Evolutionary conservation across 1,140 invertebrate species (phyloP), one percentile per base, ranked within the genome.

Genomic region (Saccostrea echinata): DNA sequence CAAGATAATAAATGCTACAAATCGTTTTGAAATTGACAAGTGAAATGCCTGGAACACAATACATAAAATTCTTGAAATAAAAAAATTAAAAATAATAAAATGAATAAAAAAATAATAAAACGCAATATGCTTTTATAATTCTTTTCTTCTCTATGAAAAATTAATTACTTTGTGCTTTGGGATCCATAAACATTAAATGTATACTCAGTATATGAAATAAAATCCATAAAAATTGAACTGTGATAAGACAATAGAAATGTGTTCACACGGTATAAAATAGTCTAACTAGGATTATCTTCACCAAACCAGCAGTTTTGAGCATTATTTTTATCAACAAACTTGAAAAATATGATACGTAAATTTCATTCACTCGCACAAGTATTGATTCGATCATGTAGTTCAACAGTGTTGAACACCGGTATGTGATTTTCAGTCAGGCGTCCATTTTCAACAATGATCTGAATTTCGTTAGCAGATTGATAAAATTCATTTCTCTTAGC

Each of bases 281-380:
- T 30, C 30, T 35, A 61, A 1, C 18, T 18, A 18, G 1, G 68
- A 76, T 76, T 27, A 76, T 76, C 24, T 76, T 76, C 30, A 33
- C 27, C 24, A 76, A 30, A 76, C 68, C 68, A 76, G 68, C 68
- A 76, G 68, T 76, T 8, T 76, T 76, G 68, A 76, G 68, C 68
- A 76, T 27, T 76, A 76, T 76, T 76, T 76, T 30, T 11, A 64
- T 64, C 24, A 21, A 30, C 30, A 76, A 76, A 76, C 24, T 30
- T 30, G 30, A 76, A 76, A 64, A 76, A 76, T 76, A 76, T 76
- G 68, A 76, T 33, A 76, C 68, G 21, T 76, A 76, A 76, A 76
- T 76, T 33, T 27, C 68, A 76, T 76, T 76, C 68, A 76, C 68
- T 76, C 68, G 68, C 68, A 33, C 68, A 76, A 18, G 24, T 76